phyloP scores from a whole-genome alignment of 2,888 invertebrate species.

The Xestobium rufovillosum region DNA sequence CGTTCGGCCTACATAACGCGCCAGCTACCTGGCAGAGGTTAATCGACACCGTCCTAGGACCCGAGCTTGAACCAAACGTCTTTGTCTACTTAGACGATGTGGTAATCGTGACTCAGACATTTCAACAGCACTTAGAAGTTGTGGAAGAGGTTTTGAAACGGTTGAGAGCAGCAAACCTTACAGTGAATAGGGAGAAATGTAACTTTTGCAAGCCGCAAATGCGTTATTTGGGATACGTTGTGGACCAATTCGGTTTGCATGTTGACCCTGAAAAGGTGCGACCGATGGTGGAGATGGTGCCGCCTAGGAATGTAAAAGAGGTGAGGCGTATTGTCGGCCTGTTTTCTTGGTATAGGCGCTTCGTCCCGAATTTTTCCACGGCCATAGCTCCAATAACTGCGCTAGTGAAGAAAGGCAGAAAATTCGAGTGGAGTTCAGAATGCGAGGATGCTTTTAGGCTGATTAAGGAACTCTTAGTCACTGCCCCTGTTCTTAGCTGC shows the following conservation, averaged over 20 bases:
- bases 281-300: constrained; percentile 3
- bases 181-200: constrained; percentile 1
- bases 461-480: constrained; percentile 13
- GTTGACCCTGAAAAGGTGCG: constrained; percentile 13
- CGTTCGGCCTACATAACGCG: constrained; percentile 21
- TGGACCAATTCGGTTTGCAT: constrained; percentile 9
- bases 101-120: constrained; percentile 15
- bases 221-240: constrained; percentile 14
- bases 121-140: constrained; percentile 14
- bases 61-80: constrained; percentile 18
- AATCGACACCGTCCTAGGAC: constrained; percentile 18
- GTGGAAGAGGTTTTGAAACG: constrained; percentile 17
- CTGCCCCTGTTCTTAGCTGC: constrained; percentile 16
- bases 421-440: constrained; percentile 3
- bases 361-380: not conserved
- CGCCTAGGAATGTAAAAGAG: constrained; percentile 1
- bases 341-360: not conserved
- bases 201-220: constrained; percentile 17
- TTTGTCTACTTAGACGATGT: constrained; percentile 21
- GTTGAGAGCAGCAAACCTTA: constrained; percentile 7
- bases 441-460: constrained; percentile 11
- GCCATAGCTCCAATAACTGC: not conserved
- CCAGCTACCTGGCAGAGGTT: constrained; percentile 20
- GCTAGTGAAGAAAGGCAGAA: not conserved
- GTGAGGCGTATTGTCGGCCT: not conserved